Base-by-base conservation (phyloP, 2,888 invertebrate genomes). In the Dione vanillae region DNA sequence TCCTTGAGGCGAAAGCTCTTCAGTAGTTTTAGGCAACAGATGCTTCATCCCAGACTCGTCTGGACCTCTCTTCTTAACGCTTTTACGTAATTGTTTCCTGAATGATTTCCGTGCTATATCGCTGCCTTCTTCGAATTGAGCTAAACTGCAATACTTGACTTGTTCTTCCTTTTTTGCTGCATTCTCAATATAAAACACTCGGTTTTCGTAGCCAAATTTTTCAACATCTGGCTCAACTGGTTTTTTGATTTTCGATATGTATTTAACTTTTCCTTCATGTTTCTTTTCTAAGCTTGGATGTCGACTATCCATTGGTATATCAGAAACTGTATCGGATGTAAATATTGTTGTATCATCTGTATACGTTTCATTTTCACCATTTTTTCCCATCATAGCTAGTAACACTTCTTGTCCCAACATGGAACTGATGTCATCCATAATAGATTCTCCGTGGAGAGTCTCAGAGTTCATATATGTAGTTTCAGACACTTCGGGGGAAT, bases 71-170 rank as follows among this genome's bases (percentile, higher is more conserved):
- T 94, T 94, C 75, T 93, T 93, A 3, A 91, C 78, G 75, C 93
- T 94, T 69, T 89, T 93, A 52, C 84, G 85, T 7, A 91, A 71
- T 14, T 90, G 89, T 73, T 92, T 93, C 79, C 95, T 96, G 83
- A 97, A 96, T 2, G 97, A 97, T 83, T 95, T 95, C 59, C 97
- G 94, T 0, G 96, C 96, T 73, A 97, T 97, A 83, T 97, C 97
- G 85, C 95, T 97, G 20, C 97, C 97, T 88, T 97, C 97, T 72
- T 96, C 96, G 80, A 97, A 97, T 77, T 96, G 96, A 0, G 97
- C 97, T 79, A 97, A 89, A 80, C 97, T 97, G 84, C 97, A 97
- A 81, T 95, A 96, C 76, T 95, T 96, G 58, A 95, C 94, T 67
- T 95, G 95, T 78, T 95, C 94, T 71, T 95, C 95, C 62, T 87